phyloP scores from a whole-genome alignment of 2,888 invertebrate genomes.

The Tenthredo scrophulariae region DNA sequence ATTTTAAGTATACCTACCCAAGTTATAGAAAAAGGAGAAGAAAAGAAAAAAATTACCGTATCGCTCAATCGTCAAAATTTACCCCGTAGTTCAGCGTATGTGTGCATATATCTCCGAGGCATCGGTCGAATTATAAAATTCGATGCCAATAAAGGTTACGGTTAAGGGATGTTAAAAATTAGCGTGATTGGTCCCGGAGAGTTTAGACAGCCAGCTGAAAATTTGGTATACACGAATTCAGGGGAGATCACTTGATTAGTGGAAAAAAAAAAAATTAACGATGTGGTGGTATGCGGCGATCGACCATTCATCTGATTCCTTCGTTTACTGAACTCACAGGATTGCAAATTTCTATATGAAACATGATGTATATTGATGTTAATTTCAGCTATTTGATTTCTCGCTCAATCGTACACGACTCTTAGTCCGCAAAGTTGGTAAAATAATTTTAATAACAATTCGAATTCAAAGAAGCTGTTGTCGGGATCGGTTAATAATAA shows the following conservation, averaged over 20 bases:
- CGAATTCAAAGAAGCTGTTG: not conserved
- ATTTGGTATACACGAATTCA: not conserved
- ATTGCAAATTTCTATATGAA: not conserved
- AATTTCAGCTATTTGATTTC: not conserved
- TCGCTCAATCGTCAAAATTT: not conserved
- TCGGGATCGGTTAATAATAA: not conserved
- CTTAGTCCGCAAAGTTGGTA: not conserved
- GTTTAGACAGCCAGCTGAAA: not conserved
- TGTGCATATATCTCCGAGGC: conserved; percentile 12
- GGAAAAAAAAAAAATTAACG: not conserved
- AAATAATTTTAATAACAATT: conserved; percentile 12
- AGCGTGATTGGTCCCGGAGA: conserved; percentile 48
- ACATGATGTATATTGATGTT: not conserved
- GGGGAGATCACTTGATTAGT: conserved; percentile 5
- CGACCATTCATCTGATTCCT: not conserved
- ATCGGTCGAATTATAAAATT: not conserved
- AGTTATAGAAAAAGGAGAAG: not conserved
- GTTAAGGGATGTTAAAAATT: conserved; percentile 8
- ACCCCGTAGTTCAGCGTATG: conserved; percentile 4
- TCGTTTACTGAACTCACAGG: not conserved
- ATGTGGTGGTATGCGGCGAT: not conserved
- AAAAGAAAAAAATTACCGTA: not conserved
- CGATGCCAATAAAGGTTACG: not conserved
- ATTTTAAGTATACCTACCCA: not conserved
- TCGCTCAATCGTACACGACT: conserved; percentile 29